phyloP scores from a whole-genome alignment of 37 sponge, comb jelly and placozoan genomes.

The Spongilla lacustris region DNA sequence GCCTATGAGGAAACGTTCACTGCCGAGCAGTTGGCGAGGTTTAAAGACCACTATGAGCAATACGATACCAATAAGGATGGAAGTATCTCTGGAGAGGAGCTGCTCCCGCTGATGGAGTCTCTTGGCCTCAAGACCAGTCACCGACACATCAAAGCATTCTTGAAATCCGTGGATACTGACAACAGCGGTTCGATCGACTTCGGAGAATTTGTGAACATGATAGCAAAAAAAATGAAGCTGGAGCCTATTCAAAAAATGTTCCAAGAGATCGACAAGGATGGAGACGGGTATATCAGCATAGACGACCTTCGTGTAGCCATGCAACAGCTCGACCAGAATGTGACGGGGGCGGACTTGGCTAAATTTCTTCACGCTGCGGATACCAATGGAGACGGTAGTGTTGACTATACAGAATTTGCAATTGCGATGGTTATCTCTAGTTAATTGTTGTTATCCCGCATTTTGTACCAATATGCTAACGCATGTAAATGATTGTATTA shows the following conservation, averaged over 20 bases:
- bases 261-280: not conserved
- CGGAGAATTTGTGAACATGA: not conserved
- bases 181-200: not conserved
- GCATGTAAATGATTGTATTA: too few relatives aligned
- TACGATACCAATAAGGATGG: not conserved
- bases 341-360: not conserved
- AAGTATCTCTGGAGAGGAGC: not conserved
- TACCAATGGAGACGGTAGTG: not conserved
- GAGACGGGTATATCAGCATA: not conserved
- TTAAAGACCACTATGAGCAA: not conserved
- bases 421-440: not conserved
- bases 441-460: too few relatives aligned
- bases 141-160: not conserved
- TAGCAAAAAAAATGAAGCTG: not conserved
- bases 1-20: not conserved
- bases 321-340: not conserved
- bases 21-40: not conserved
- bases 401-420: not conserved
- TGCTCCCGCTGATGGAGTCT: not conserved
- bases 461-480: too few relatives aligned
- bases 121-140: not conserved
- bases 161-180: not conserved
- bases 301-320: not conserved
- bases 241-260: not conserved
- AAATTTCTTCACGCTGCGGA: not conserved